phyloP scores from a whole-genome alignment of 2,888 invertebrate species.

The Sympetrum striolatum region DNA sequence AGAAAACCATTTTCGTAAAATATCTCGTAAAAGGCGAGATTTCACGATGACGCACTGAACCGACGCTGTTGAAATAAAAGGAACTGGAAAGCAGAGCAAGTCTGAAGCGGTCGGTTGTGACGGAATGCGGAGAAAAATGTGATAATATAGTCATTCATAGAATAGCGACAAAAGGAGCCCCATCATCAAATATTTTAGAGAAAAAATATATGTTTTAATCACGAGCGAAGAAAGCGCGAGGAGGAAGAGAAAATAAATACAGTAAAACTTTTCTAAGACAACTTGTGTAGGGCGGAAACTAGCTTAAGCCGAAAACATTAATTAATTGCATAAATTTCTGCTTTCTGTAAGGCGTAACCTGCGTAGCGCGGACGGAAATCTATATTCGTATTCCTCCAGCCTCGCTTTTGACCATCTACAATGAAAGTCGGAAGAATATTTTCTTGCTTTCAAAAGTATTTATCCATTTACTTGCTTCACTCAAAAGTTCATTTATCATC shows the following conservation, averaged over 20 bases:
- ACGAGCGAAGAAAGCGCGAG: neutral
- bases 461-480: no score
- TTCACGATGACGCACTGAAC: neutral
- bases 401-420: no score
- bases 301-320: no score
- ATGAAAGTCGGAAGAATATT: no score
- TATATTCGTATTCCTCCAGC: no score
- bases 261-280: no score
- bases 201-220: neutral
- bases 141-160: neutral
- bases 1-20: neutral
- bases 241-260: neutral
- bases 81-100: neutral
- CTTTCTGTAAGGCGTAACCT: no score
- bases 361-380: no score
- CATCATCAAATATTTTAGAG: neutral
- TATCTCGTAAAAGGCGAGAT: neutral
- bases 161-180: neutral
- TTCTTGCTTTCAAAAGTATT: no score
- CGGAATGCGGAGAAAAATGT: neutral
- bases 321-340: no score
- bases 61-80: neutral
- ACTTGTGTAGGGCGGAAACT: no score
- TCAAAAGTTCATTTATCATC: no score
- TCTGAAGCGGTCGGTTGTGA: neutral